Percentiles rank a stretch among this genome's conserved stretches.
Conservation (phyloP, 2,797 vertebrate genomes). For the Tragelaphus oryx region DNA sequence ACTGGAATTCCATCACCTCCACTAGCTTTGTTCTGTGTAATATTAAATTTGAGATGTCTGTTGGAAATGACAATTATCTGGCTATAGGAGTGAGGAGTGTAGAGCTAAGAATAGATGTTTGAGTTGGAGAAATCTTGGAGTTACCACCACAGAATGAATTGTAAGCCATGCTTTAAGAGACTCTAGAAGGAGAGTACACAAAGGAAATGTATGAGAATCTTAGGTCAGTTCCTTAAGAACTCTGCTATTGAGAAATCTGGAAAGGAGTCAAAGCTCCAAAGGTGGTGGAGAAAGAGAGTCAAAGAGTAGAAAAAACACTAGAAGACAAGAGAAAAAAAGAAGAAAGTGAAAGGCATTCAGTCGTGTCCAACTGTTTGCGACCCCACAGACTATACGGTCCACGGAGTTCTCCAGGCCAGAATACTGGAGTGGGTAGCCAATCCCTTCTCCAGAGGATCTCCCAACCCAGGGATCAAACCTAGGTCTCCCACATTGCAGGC, state of each 20-base stretch:
- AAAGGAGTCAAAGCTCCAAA: not conserved
- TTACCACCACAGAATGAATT: not conserved
- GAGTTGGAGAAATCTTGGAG: not conserved
- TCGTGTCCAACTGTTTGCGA: accelerated
- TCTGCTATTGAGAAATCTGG: not conserved
- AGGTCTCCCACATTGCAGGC: not conserved
- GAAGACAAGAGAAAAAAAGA: not conserved
- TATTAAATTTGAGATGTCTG: not conserved
- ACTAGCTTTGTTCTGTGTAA: not conserved
- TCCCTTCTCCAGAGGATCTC: not conserved
- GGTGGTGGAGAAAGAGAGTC: not conserved
- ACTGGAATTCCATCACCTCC: too few relatives aligned
- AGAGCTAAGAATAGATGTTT: not conserved
- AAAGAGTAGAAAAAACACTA: not conserved
- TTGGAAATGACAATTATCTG: not conserved
- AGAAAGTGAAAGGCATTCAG: not conserved
- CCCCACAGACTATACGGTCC: not conserved
- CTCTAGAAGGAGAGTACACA: not conserved
- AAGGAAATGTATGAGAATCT: not conserved
- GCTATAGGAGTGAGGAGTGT: not conserved
- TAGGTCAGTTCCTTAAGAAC: not conserved
- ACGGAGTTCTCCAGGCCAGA: not conserved
- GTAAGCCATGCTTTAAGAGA: not conserved
- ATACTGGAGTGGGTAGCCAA: not conserved
- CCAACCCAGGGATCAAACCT: not conserved